Evolutionary conservation across 2,797 vertebrate species (phyloP).

Genomic region (Jordanella pulchra): DNA sequence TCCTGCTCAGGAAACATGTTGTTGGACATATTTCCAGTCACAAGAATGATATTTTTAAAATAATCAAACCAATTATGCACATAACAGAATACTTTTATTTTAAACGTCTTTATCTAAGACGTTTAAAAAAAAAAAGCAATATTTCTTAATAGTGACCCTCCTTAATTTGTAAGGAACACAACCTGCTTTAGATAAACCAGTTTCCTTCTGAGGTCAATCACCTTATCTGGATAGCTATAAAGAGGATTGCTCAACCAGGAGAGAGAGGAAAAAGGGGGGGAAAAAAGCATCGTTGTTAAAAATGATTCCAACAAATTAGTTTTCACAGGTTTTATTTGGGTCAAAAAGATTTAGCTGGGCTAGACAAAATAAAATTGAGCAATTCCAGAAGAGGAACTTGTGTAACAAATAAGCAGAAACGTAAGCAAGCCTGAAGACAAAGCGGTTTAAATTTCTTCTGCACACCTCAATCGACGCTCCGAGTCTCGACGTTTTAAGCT

Average conservation of each 20-base stretch:
- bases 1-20: neutral
- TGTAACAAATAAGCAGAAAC: neutral
- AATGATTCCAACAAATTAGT: neutral
- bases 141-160: constrained; percentile 26
- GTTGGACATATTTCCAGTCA: neutral
- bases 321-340: neutral
- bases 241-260: constrained; percentile 28
- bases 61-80: neutral
- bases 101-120: neutral
- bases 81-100: neutral
- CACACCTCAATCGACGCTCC: neutral
- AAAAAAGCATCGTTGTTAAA: neutral
- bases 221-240: constrained; percentile 30
- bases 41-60: no score
- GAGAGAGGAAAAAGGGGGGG: no score
- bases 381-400: constrained; percentile 1
- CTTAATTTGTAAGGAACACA: constrained; percentile 39
- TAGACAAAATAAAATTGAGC: neutral
- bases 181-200: constrained; percentile 55
- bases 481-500: constrained; percentile 2
- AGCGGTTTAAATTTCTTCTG: constrained; percentile 14
- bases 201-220: constrained; percentile 58
- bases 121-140: neutral
- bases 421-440: neutral
- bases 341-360: neutral